Conservation (phyloP, 2,797 vertebrate genomes). For the Sciurus vulgaris region DNA sequence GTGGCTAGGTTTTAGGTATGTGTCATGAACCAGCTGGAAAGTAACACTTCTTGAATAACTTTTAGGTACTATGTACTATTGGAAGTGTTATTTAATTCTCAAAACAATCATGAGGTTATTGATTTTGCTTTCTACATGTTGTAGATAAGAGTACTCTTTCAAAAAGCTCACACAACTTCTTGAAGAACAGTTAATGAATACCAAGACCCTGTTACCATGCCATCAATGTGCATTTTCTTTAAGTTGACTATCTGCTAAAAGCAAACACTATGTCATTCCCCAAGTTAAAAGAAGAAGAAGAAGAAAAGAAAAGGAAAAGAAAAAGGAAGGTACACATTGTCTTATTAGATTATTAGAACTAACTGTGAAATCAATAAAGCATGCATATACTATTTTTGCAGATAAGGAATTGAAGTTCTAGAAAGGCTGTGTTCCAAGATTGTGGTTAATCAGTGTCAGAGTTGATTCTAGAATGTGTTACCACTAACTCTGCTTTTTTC, state of each 20-base stretch:
- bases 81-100: slow-evolving; percentile 11
- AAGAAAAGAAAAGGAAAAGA: neutral
- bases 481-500: neutral
- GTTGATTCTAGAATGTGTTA: neutral
- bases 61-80: neutral
- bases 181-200: neutral
- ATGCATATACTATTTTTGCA: neutral
- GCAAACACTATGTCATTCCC: neutral
- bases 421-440: neutral
- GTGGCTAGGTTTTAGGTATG: no score
- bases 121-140: slow-evolving; percentile 34
- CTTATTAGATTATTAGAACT: neutral
- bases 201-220: neutral
- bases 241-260: slow-evolving; percentile 6
- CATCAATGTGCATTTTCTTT: neutral
- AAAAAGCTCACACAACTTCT: neutral
- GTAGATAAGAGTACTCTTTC: neutral
- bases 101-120: neutral
- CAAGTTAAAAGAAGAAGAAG: neutral
- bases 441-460: neutral
- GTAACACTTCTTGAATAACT: neutral
- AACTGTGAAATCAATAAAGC: neutral
- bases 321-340: neutral
- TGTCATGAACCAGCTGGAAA: neutral
- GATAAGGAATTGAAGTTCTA: neutral